Conservation (phyloP, 1,140 invertebrate genomes). For the Nilaparvata lugens region DNA sequence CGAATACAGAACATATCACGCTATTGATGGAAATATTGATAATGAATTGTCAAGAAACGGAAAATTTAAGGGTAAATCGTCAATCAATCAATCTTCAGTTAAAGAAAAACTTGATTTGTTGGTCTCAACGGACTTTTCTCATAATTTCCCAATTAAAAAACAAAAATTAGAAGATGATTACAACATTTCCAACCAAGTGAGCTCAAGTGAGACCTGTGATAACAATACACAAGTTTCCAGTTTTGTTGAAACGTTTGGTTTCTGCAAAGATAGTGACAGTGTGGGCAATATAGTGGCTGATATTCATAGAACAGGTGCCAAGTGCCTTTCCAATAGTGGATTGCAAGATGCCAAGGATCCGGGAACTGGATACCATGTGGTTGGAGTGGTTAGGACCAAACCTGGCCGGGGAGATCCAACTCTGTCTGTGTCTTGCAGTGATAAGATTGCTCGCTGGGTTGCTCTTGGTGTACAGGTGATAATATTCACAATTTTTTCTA, state of each 20-base stretch:
- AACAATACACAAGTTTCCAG: neutral
- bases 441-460: conserved; percentile 87
- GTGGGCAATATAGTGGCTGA: conserved; percentile 35
- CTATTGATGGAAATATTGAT: too few species aligned
- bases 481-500: too few species aligned
- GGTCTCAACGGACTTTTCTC: too few species aligned
- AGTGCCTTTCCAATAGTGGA: conserved; percentile 51
- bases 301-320: conserved; percentile 79
- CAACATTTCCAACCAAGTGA: too few species aligned
- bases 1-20: too few species aligned
- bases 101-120: too few species aligned
- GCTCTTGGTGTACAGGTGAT: conserved; percentile 59
- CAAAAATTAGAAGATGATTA: too few species aligned
- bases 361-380: conserved; percentile 56
- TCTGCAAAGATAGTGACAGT: conserved; percentile 26
- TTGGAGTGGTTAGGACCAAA: conserved; percentile 74
- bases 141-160: too few species aligned
- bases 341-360: conserved; percentile 43
- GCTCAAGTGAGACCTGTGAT: neutral
- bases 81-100: too few species aligned
- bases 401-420: conserved; percentile 87
- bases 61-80: too few species aligned
- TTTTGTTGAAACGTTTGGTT: neutral
- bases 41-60: too few species aligned
- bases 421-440: conserved; percentile 83